Evolutionary conservation across 1,140 invertebrate species (phyloP), one percentile per base, ranked within the genome.

Genomic region (Cepaea nemoralis): DNA sequence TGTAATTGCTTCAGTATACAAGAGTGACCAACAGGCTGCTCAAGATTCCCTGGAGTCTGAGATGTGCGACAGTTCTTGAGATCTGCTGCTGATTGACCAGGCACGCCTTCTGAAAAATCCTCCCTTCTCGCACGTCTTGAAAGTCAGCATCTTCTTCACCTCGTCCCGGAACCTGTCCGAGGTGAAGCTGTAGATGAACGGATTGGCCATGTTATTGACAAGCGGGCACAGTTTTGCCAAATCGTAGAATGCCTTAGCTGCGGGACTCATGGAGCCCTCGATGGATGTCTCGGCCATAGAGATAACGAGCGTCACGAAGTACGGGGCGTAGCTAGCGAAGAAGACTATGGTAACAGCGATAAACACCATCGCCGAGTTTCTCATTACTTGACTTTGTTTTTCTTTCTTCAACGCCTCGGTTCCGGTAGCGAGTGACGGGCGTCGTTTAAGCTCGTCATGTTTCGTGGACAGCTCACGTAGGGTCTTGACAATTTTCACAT

Each of bases 181-280:
- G 5, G 78, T 81, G 81, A 83, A 83, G 75, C 84, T 85, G 78
- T 85, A 85, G 77, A 85, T 82, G 37, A 85, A 22, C 0, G 84
- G 84, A 67, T 85, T 85, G 71, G 82, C 76, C 24, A 78, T 75
- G 77, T 83, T 82, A 81, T 81, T 85, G 14, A 81, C 31, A n/a
- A 85, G 12, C 14, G 84, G 84, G 50, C 24, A 71, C 19, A 77
- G 42, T 31, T 83, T 82, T n/a, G 80, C 82, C 42, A 85, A 45
- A 73, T 85, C 84, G 39, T 81, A 80, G 45, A 85, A n/a, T 19
- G 84, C 66, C 69, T 85, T 85, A 24, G 69, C 16, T 33, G 14
- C 24, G 0, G 84, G 76, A 33, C 50, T 78, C 75, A 83, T 78
- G 48, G 14, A 10, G 19, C 45, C 39, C 48, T 79, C 77, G 16